These are phyloP conservation scores for Chrysolina americana DNA, from an alignment of 2,888 invertebrate species.

Conservation along the genomic window DNA sequence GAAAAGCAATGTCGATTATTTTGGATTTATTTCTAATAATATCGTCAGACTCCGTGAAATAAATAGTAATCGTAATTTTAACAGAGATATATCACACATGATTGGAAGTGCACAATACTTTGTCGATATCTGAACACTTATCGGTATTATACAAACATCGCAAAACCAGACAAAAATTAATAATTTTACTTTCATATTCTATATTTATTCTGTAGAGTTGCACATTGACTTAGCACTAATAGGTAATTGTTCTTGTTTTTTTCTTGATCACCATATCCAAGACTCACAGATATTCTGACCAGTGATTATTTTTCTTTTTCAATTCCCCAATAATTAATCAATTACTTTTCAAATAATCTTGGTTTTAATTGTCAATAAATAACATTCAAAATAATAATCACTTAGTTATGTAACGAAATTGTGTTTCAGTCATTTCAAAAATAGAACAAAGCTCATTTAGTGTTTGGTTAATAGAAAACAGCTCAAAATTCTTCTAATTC, in stretches of 20 bases:
- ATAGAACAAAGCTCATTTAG: constrained; percentile 30
- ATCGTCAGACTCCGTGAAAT: not conserved
- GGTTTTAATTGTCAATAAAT: too few relatives aligned
- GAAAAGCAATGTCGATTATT: too few relatives aligned
- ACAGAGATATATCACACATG: too few relatives aligned
- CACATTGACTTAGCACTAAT: constrained; percentile 40
- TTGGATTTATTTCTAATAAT: too few relatives aligned
- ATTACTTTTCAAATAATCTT: too few relatives aligned
- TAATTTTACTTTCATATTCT: not conserved
- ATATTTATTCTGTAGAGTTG: constrained; percentile 42
- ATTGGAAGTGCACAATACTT: too few relatives aligned
- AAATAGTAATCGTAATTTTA: not conserved
- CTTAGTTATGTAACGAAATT: too few relatives aligned
- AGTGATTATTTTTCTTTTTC: too few relatives aligned
- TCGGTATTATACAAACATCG: not conserved
- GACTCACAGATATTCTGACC: too few relatives aligned
- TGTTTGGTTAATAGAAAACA: constrained; percentile 41
- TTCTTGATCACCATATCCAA: too few relatives aligned
- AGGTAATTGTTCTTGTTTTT: not conserved
- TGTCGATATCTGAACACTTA: not conserved
- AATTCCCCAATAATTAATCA: too few relatives aligned
- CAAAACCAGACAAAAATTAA: not conserved
- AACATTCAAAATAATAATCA: too few relatives aligned
- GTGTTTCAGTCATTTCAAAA: not conserved
- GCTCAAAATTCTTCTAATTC: constrained; percentile 53